Percentiles rank a stretch among this genome's conserved stretches.
Evolutionary conservation across 2,888 invertebrate species (phyloP).

Genomic region (Eulithis prunata): DNA sequence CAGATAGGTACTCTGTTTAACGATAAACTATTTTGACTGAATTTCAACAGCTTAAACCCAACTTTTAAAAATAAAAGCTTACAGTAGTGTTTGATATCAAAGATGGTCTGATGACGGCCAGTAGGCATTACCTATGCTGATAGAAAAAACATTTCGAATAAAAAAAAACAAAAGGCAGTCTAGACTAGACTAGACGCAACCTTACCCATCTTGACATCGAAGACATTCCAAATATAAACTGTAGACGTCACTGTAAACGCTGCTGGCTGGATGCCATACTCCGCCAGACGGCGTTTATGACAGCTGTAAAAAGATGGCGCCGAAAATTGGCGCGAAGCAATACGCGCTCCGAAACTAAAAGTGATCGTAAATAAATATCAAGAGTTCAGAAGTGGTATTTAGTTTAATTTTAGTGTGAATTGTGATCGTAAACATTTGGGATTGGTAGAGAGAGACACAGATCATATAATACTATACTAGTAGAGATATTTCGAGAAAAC

Average conservation of each 20-base stretch:
- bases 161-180: neutral
- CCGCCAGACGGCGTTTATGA: conserved; percentile 41
- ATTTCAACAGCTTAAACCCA: too few relatives aligned
- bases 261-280: conserved; percentile 34
- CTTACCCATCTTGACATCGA: conserved; percentile 7
- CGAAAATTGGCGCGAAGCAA: conserved; percentile 35
- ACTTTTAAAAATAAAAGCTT: too few relatives aligned
- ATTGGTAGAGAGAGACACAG: neutral
- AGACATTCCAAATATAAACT: conserved; percentile 37
- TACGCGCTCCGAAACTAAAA: conserved; percentile 14
- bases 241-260: conserved; percentile 31
- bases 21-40: too few relatives aligned
- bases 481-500: neutral
- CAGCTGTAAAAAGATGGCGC: conserved; percentile 38
- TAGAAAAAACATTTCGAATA: too few relatives aligned
- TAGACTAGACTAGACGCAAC: conserved; percentile 11
- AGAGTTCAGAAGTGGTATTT: conserved; percentile 19
- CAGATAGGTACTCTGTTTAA: too few relatives aligned
- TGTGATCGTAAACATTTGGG: conserved; percentile 9
- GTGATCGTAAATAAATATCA: conserved; percentile 21
- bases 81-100: too few relatives aligned
- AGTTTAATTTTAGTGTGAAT: conserved; percentile 11
- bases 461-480: too few relatives aligned
- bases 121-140: too few relatives aligned
- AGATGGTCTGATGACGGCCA: too few relatives aligned